Evolutionary conservation across 1,140 invertebrate genomes (phyloP), one percentile per base, ranked within the genome.

Genomic region (Drosophila kikkawai): DNA sequence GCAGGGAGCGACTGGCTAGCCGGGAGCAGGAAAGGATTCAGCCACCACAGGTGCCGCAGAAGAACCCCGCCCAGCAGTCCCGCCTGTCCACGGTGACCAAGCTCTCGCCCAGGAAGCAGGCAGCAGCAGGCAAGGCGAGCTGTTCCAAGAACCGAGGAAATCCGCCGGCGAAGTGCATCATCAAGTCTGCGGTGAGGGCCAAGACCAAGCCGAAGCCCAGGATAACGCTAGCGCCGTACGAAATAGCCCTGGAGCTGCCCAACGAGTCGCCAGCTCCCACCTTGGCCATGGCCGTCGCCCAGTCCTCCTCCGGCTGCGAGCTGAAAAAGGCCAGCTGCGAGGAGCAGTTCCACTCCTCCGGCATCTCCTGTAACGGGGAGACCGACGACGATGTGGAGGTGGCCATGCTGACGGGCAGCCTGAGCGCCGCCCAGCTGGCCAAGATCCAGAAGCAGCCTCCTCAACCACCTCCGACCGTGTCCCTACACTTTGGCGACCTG

Each of bases 261-360:
- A 77, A 63, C 36, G 50, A 67, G 13, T 48, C 66, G 6, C 64
- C 79, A 8, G 44, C 80, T 0, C 73, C 78, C 12, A 88, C 73
- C 12, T 12, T 90, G 74, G 85, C 85, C 37, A 70, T 71, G 74
- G 84, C 85, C 0, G 51, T 88, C 47, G 58, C 75, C 57, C 73
- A 47, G 26, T 66, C 41, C 67, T 75, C 60, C 75, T 75, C 60
- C 73, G 75, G 48, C 75, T 78, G 55, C 80, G 88, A 50, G 76
- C 44, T 83, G 65, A 37, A 76, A 56, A 70, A 66, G 59, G n/a
- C 48, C 2, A 65, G 39, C 69, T 56, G 77, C 39, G 84, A 92
- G 70, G 91, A 92, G 44, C 91, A 91, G 44, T 92, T 92, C 59
- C 91, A 92, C 45, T 92, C 91, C 19, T 92, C 91, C 48, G 91